Evolutionary conservation across 2,797 vertebrate species (phyloP).

Genomic region (Scolopax rusticola): DNA sequence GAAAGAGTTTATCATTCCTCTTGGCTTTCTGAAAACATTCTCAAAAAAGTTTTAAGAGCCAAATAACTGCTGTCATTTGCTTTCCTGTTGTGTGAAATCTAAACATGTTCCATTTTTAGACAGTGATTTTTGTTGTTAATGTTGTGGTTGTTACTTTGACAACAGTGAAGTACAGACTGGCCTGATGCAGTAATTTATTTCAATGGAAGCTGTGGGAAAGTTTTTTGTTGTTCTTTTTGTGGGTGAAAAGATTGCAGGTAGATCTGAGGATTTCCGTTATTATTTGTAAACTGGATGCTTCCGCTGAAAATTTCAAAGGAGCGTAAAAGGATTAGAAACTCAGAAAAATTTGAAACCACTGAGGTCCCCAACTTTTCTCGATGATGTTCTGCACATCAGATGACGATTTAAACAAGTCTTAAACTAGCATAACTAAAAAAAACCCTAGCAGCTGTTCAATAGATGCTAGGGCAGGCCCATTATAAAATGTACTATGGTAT

Average conservation of each 20-base stretch:
- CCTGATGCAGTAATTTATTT: neutral
- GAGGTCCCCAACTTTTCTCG: neutral
- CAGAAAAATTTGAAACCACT: neutral
- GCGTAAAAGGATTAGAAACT: neutral
- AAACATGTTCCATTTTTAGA: neutral
- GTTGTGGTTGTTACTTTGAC: conserved; percentile 16
- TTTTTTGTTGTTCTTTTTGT: neutral
- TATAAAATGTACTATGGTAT: conserved; percentile 77
- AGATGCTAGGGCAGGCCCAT: conserved; percentile 69
- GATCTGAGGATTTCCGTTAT: neutral
- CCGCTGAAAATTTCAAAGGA: neutral
- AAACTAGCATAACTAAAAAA: conserved; percentile 61
- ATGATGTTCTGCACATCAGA: conserved; percentile 12
- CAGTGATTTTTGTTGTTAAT: neutral
- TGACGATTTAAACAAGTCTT: conserved; percentile 55
- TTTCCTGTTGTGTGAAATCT: neutral
- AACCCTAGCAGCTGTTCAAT: conserved; percentile 70
- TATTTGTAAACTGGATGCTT: neutral
- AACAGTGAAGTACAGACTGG: neutral
- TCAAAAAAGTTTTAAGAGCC: neutral
- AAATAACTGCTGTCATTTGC: neutral
- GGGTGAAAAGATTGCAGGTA: neutral
- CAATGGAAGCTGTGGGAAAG: neutral
- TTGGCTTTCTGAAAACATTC: neutral
- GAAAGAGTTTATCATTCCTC: neutral